These are phyloP conservation scores for Ganaspis sp. DNA, from an alignment of 1,140 invertebrate species.

Conservation along the genomic window DNA sequence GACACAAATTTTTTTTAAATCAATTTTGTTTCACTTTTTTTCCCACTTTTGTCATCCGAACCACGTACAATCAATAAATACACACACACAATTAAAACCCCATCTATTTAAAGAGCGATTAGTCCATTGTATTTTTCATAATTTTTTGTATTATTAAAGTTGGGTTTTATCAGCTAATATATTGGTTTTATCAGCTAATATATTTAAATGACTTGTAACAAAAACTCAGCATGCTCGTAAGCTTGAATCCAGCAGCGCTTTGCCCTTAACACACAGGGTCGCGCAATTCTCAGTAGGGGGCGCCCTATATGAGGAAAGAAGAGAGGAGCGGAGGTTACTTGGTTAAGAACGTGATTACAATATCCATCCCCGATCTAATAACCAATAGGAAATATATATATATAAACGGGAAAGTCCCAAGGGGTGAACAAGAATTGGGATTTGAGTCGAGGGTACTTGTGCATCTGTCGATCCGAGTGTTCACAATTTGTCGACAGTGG, in stretches of 20 bases:
- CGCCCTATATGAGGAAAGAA: constrained; percentile 46
- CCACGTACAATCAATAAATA: too few relatives aligned
- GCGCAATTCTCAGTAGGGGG: constrained; percentile 36
- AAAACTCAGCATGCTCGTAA: constrained; percentile 58
- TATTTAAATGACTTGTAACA: constrained; percentile 43
- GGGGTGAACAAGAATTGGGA: constrained; percentile 55
- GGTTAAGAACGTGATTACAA: constrained; percentile 71
- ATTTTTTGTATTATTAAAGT: constrained; percentile 38
- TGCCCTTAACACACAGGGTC: constrained; percentile 37
- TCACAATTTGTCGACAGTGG: constrained; percentile 25
- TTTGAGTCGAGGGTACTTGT: constrained; percentile 52
- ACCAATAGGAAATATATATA: constrained; percentile 59
- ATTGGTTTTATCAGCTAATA: constrained; percentile 47
- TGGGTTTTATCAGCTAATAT: constrained; percentile 47
- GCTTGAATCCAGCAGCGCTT: constrained; percentile 36
- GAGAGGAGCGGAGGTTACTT: constrained; percentile 61
- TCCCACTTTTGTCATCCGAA: too few relatives aligned
- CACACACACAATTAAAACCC: too few relatives aligned
- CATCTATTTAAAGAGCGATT: neutral
- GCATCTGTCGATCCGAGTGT: constrained; percentile 59
- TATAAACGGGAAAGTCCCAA: constrained; percentile 52
- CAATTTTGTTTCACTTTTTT: too few relatives aligned
- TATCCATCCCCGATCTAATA: constrained; percentile 68
- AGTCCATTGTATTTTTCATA: neutral
- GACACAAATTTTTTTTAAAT: too few relatives aligned